Conservation (phyloP, 2,888 invertebrate genomes). For the Drosophila nr. fundita region DNA sequence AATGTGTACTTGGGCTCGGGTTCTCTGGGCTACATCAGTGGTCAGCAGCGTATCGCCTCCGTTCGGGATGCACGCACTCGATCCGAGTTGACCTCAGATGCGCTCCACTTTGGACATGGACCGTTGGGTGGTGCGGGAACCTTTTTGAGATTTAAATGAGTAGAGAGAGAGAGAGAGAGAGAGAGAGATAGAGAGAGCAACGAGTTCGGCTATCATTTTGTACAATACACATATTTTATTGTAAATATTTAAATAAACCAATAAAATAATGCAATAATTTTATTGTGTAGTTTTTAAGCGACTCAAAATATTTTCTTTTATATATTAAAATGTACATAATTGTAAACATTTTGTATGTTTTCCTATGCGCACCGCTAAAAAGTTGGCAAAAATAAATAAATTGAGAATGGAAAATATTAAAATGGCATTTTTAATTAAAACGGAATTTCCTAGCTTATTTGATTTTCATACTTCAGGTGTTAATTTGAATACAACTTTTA, state of each 20-base stretch:
- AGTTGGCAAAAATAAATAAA: slow-evolving; percentile 55
- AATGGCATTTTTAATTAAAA: neutral
- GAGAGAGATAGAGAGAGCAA: neutral
- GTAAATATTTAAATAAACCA: slow-evolving; percentile 67
- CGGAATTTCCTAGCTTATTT: neutral
- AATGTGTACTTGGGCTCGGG: slow-evolving; percentile 85
- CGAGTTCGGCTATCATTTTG: slow-evolving; percentile 32
- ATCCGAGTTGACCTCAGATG: slow-evolving; percentile 77
- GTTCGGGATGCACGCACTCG: slow-evolving; percentile 81
- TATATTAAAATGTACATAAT: slow-evolving; percentile 14
- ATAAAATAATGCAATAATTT: slow-evolving; percentile 37
- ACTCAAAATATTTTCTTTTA: slow-evolving; percentile 17
- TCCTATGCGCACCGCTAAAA: slow-evolving; percentile 46
- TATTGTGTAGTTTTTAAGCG: slow-evolving; percentile 59
- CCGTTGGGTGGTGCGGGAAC: slow-evolving; percentile 69
- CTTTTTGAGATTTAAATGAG: slow-evolving; percentile 63
- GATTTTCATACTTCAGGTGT: neutral
- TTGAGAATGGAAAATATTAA: neutral
- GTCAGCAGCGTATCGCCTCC: slow-evolving; percentile 77
- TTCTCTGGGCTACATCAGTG: slow-evolving; percentile 84
- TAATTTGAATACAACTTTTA: neutral
- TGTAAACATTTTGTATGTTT: slow-evolving; percentile 42
- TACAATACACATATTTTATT: slow-evolving; percentile 56
- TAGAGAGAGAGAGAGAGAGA: neutral
- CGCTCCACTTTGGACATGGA: slow-evolving; percentile 83